A percentile compares a stretch with the other conserved stretches of the same genome.
Evolutionary conservation across 1,140 invertebrate genomes (phyloP).

Genomic region (Schlechtendalia chinensis): DNA sequence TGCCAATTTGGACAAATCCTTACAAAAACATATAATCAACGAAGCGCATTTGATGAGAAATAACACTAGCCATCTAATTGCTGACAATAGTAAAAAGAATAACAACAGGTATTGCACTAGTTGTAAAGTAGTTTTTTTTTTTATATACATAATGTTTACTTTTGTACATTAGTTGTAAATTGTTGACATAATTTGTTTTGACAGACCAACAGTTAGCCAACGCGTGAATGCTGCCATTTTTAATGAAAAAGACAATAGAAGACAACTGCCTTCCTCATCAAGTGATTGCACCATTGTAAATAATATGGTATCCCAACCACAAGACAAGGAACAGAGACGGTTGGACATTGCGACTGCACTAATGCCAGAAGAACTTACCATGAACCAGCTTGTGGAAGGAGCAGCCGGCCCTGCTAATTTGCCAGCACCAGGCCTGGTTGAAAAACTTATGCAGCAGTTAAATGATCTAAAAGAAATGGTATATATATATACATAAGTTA

Average conservation of each 20-base stretch:
- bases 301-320: background rate
- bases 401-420: background rate
- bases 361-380: background rate
- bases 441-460: conserved; percentile 76
- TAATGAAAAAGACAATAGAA: background rate
- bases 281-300: background rate
- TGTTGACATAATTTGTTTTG: too few species aligned
- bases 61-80: too few species aligned
- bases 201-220: too few species aligned
- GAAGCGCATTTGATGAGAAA: too few species aligned
- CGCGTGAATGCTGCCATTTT: background rate
- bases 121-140: too few species aligned
- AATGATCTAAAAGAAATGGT: conserved; percentile 98
- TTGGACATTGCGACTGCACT: background rate
- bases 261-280: background rate
- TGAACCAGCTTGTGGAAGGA: background rate
- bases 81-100: too few species aligned
- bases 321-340: background rate
- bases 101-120: too few species aligned
- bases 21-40: too few species aligned
- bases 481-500: background rate
- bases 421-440: background rate
- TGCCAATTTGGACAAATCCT: too few species aligned
- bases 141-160: too few species aligned
- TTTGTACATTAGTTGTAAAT: too few species aligned